A percentile compares a stretch with the other conserved stretches of the same genome.
These are phyloP conservation scores for Coracopsis vasa DNA, from an alignment of 2,113 vertebrate genomes.

Conservation along the genomic window DNA sequence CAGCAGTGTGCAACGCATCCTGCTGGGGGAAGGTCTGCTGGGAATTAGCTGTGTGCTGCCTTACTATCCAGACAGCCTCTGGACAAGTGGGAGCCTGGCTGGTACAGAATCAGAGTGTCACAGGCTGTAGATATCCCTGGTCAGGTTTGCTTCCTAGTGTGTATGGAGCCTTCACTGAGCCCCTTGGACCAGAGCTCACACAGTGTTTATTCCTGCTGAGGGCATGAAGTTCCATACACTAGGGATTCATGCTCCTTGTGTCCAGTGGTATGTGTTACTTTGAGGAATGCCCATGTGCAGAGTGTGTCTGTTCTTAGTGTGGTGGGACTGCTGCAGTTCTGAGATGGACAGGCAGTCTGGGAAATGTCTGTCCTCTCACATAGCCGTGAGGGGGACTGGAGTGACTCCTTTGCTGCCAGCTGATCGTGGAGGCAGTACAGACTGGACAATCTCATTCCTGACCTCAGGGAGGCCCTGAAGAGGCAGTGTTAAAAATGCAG, in stretches of 20 bases:
- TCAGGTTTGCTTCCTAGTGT: background rate
- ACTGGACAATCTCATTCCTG: background rate
- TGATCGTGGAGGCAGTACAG: background rate
- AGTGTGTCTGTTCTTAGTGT: background rate
- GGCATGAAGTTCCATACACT: background rate
- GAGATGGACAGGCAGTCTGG: background rate
- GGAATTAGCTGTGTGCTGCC: background rate
- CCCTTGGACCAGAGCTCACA: background rate
- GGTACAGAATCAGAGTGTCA: background rate
- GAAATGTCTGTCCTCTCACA: background rate
- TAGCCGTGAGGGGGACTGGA: background rate
- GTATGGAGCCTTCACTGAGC: background rate
- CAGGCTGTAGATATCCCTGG: accelerated
- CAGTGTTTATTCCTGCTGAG: background rate
- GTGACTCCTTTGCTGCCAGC: background rate
- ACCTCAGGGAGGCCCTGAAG: background rate
- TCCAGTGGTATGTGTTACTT: background rate
- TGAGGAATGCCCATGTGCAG: background rate
- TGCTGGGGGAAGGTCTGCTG: background rate
- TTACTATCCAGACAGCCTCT: background rate
- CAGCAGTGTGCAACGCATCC: accelerated
- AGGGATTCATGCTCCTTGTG: background rate
- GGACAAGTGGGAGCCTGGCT: background rate
- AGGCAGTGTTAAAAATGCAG: background rate
- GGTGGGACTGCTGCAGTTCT: background rate